A percentile compares a stretch with the other conserved stretches of the same genome.
Evolutionary conservation across 1,140 invertebrate genomes (phyloP).

Genomic region (Plectus sambesii): DNA sequence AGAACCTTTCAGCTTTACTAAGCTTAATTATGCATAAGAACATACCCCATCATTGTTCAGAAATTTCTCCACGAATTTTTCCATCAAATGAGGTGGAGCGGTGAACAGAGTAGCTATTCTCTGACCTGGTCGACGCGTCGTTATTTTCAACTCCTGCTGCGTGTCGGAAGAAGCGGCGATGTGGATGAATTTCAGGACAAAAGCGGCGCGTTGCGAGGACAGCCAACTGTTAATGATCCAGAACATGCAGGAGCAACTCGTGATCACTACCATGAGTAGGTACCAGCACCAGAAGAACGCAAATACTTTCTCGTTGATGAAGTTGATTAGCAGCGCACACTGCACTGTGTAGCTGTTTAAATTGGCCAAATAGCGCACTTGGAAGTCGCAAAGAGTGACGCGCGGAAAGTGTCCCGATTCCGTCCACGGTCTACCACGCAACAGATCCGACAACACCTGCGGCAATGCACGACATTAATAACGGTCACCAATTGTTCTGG

Average conservation of each 20-base stretch:
- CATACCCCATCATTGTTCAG: constrained; percentile 50
- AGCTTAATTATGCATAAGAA: constrained; percentile 11
- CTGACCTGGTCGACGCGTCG: constrained; percentile 10
- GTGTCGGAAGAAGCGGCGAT: constrained; percentile 34
- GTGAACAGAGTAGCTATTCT: constrained; percentile 12
- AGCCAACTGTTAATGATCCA: constrained; percentile 37
- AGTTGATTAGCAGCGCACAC: constrained; percentile 44
- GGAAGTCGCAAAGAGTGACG: constrained; percentile 51
- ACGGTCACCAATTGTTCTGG: constrained; percentile 45
- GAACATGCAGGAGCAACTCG: constrained; percentile 39
- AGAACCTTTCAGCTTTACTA: constrained; percentile 9
- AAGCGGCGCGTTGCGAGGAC: constrained; percentile 36
- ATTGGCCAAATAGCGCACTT: constrained; percentile 49
- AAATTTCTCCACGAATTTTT: constrained; percentile 48
- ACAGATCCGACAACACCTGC: constrained; percentile 48
- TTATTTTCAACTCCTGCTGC: constrained; percentile 15
- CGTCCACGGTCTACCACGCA: constrained; percentile 47
- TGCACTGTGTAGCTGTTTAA: constrained; percentile 43
- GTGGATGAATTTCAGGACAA: constrained; percentile 43
- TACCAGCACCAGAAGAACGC: constrained; percentile 45
- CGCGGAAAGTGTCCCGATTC: constrained; percentile 48
- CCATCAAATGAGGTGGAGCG: constrained; percentile 28
- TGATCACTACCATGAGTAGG: constrained; percentile 36
- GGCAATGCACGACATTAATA: constrained; percentile 38
- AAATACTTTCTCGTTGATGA: constrained; percentile 45